Base-by-base conservation (phyloP, 1,140 invertebrate species). In the Diploscapter pachys region DNA sequence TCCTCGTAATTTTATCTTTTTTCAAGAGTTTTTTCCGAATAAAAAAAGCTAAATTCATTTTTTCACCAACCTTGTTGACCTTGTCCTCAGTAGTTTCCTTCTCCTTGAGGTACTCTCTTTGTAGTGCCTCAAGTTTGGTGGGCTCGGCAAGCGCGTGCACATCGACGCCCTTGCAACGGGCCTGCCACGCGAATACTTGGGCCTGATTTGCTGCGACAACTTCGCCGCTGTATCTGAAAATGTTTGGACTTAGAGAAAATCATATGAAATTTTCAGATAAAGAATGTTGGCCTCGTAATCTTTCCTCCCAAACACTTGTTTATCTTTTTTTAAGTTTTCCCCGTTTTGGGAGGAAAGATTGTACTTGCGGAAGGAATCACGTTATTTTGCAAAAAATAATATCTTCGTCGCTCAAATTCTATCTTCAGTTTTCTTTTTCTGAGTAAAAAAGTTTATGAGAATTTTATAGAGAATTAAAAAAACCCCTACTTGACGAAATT, bases 151-250 rank as follows among this genome's bases (percentile, higher is more conserved):
- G 89, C 51, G 98, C 88, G 88, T 99, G 94, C 4, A 99, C 93
- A 88, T 99, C 95, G 0, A 98, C 91, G 48, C 94, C 83, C 72
- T 86, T 72, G 62, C 81, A 76, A 83, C 93, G 91, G 0, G 95
- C 95, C 83, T 98, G 93, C 96, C 97, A 99, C 1, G 96, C 95
- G 90, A 99, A 99, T 79, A 97, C 88, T 88, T 98, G 95, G 31
- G 93, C 93, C 48, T 90, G 91, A 3, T 93, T 92, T 86, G 98
- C 95, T 70, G 92, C 89, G 57, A 90, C 89, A 2, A 96, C 97
- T 87, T 98, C 96, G 8, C 96, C 96, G 59, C 92, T 91, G 82
- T 93, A 94, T 54, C 96, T 89, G 0, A 93, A 92, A 89, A 95
- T 31, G 31, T 31, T 31, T 31, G 31, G 31, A 31, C 31, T 31